A percentile compares a stretch with the other conserved stretches of the same genome.
These are phyloP conservation scores for Cossypha polioptera DNA, from an alignment of 2,797 vertebrate species.

Conservation along the genomic window DNA sequence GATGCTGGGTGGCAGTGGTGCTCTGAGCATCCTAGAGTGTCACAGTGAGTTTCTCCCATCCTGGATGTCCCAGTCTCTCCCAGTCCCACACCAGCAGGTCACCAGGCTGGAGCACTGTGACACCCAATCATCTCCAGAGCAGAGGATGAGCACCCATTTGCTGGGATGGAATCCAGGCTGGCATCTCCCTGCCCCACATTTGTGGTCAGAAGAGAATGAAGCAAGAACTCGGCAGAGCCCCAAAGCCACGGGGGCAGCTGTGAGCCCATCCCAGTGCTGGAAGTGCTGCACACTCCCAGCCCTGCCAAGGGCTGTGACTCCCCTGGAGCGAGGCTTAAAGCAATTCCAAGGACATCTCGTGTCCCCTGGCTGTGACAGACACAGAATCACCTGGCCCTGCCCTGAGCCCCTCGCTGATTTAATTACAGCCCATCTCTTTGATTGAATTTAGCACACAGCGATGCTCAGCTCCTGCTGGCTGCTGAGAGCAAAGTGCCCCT, in stretches of 20 bases:
- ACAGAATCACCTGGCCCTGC: not conserved
- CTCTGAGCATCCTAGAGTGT: not conserved
- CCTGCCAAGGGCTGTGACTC: not conserved
- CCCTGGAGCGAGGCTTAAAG: not conserved
- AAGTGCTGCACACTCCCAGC: not conserved
- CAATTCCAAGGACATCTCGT: not conserved
- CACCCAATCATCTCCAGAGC: not conserved
- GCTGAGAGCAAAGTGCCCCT: not conserved
- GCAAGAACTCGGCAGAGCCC: not conserved
- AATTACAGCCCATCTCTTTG: slow-evolving; percentile 35
- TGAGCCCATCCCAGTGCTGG: not conserved
- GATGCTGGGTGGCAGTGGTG: not conserved
- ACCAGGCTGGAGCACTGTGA: not conserved
- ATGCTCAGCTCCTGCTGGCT: not conserved
- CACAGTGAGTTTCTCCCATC: not conserved
- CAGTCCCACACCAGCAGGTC: not conserved
- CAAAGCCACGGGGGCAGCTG: not conserved
- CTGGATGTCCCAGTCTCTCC: not conserved
- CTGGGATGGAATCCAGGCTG: not conserved
- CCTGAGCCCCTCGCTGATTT: not conserved
- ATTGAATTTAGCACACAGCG: not conserved
- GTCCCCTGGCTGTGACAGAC: not conserved
- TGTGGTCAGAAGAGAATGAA: not conserved
- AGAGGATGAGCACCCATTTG: not conserved
- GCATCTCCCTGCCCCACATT: not conserved